Evolutionary conservation across 2,113 vertebrate genomes (phyloP).

Genomic region (Chelonoidis abingdonii): DNA sequence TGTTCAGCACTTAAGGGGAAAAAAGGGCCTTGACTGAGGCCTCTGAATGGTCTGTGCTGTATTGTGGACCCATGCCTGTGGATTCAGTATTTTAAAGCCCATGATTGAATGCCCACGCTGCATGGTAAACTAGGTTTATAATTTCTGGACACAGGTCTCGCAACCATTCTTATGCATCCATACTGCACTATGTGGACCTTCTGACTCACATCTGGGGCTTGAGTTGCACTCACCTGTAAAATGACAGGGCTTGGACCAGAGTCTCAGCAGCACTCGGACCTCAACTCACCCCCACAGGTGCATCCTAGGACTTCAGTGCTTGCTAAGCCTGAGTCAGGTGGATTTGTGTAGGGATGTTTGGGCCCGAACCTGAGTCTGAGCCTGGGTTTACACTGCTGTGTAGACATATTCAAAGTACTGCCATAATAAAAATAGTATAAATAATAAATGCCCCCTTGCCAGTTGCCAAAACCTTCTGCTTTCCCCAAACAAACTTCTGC

Average conservation of each 20-base stretch:
- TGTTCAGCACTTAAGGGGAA: background rate
- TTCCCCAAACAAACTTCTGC: background rate
- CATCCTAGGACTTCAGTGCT: background rate
- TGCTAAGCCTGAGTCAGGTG: background rate
- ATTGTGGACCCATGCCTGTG: background rate
- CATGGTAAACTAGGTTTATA: background rate
- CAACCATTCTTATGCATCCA: background rate
- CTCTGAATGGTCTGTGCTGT: background rate
- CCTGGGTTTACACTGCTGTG: background rate
- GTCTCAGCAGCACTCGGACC: background rate
- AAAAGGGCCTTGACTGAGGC: background rate
- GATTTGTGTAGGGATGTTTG: background rate
- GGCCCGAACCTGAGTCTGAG: background rate
- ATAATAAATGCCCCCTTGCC: background rate
- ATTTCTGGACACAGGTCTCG: background rate
- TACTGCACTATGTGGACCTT: background rate
- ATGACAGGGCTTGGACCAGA: background rate
- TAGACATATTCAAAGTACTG: background rate
- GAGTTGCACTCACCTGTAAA: background rate
- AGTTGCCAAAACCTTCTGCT: background rate
- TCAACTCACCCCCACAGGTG: background rate
- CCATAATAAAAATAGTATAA: background rate
- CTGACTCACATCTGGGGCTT: background rate
- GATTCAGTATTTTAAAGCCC: background rate
- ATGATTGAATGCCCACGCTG: background rate